Conservation (phyloP, 2,113 vertebrate species). For the Benitochromis conjunctus region DNA sequence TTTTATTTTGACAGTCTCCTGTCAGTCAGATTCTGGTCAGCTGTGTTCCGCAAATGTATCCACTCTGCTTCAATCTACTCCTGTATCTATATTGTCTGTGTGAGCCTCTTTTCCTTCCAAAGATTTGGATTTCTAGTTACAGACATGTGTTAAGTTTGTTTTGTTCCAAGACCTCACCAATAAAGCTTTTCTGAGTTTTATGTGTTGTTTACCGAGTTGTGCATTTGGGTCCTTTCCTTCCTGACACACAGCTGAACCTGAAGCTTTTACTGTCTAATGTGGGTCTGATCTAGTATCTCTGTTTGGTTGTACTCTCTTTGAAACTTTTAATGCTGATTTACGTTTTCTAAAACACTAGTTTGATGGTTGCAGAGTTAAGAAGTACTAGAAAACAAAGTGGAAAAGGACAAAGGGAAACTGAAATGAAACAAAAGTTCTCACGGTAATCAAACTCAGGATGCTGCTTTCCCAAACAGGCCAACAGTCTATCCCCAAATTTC, state of each 20-base stretch:
- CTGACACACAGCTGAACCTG: background rate
- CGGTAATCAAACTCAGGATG: background rate
- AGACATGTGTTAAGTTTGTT: background rate
- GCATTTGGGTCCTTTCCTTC: background rate
- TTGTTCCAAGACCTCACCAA: background rate
- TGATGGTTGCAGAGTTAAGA: background rate
- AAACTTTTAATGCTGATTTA: background rate
- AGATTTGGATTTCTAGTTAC: background rate
- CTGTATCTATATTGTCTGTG: rapidly evolving
- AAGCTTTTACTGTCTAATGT: background rate
- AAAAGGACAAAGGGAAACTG: background rate
- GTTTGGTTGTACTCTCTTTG: background rate
- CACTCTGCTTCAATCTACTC: background rate
- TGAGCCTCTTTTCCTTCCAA: background rate
- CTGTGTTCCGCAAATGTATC: background rate
- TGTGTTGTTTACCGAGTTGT: background rate
- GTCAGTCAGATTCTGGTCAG: background rate
- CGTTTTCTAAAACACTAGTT: background rate
- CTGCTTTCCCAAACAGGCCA: background rate
- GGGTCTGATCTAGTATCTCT: background rate
- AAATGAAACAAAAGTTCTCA: background rate
- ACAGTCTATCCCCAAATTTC: background rate
- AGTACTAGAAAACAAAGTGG: background rate
- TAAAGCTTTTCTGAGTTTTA: background rate
- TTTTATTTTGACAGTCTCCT: background rate